Evolutionary conservation across 2,113 vertebrate genomes (phyloP), one percentile per base, ranked within the genome.

Genomic region (Varanus komodoensis): DNA sequence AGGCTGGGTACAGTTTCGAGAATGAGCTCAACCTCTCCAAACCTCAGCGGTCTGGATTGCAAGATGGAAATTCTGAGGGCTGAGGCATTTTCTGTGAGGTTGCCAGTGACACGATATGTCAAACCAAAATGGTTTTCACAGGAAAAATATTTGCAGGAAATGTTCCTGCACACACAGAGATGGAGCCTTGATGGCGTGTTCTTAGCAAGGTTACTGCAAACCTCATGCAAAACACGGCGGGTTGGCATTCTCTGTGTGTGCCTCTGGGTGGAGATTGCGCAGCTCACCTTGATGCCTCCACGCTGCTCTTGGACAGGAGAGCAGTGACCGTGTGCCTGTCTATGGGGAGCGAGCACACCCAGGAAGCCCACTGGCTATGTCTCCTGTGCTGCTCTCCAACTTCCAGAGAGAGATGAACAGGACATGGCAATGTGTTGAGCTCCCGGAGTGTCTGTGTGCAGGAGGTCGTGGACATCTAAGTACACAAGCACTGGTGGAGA

Each of bases 1-100:
- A 91, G 81, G 61, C 84, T 3, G 73, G 78, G 54, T 68, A 67
- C n/a, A 25, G 52, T 91, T 88, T 73, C 69, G 82, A 88, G n/a
- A 91, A 86, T 91, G 74, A 23, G 15, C 21, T 89, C 1, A 89
- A 23, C 74, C 34, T 87, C 77, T 78, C 50, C 74, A 87, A 84
- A 91, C 34, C 81, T 91, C 74, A 0, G 0, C 81, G 32, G 87
- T 75, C 11, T 88, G 0, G 81, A 89, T 15, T 83, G 86, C 88
- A 87, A 0, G 23, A 50, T 17, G 81, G 74, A 6, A 88, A 95
- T 85, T 75, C 0, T 91, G 86, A 87, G 21, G 48, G 27, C 8
- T 61, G 4, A 79, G 8, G 17, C 54, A 64, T 94, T 93, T 78
- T 71, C 84, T 81, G 3, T 15, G 86, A 91, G 29, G 0, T 75